Percentiles rank a stretch among this genome's conserved stretches.
Evolutionary conservation across 2,113 vertebrate species (phyloP).

Genomic region (Erythrolamprus reginae): DNA sequence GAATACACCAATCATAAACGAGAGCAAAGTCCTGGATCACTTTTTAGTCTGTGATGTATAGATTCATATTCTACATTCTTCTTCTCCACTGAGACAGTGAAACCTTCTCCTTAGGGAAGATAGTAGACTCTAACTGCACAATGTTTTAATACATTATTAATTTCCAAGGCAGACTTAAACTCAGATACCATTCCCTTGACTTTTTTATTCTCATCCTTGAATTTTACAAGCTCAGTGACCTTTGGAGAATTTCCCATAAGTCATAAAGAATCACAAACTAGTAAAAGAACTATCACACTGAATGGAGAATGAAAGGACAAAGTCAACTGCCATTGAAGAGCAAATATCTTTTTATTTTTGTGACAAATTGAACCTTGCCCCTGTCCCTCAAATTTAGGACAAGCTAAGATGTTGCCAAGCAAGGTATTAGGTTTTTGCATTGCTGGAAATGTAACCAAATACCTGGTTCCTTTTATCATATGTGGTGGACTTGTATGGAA

Average conservation of each 20-base stretch:
- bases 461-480: too few species aligned
- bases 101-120: constrained; percentile 44
- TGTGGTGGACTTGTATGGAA: too few species aligned
- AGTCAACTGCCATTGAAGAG: not conserved
- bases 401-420: not conserved
- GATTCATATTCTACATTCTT: constrained; percentile 31
- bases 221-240: constrained; percentile 49
- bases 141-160: constrained; percentile 60
- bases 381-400: not conserved
- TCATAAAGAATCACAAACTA: constrained; percentile 49
- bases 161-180: constrained; percentile 52
- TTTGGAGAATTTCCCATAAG: constrained; percentile 18
- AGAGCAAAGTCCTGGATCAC: constrained; percentile 26
- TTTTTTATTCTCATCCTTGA: constrained; percentile 48
- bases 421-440: too few species aligned
- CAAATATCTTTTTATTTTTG: not conserved
- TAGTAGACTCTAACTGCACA: constrained; percentile 44
- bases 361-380: not conserved
- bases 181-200: constrained; percentile 32
- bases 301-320: not conserved
- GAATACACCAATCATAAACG: not conserved
- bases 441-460: too few species aligned
- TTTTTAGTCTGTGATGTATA: constrained; percentile 43
- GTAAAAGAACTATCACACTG: not conserved
- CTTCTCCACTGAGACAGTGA: constrained; percentile 46